Evolutionary conservation across 2,113 vertebrate genomes (phyloP).

Genomic region (Cyanoramphus novaezelandiae): DNA sequence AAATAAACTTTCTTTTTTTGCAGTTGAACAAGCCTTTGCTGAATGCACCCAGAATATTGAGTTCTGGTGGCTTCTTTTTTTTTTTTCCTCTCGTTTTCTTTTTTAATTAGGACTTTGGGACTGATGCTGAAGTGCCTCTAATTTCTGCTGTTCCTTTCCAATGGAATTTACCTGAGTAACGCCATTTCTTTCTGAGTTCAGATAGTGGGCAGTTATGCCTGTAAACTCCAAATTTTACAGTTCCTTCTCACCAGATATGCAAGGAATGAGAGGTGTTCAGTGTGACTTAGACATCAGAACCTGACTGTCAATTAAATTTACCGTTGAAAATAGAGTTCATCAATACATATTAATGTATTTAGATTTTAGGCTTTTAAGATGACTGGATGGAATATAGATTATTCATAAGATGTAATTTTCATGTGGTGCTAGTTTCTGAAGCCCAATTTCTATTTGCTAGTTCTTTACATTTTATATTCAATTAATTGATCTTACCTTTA

Average conservation of each 20-base stretch:
- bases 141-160: background rate
- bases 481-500: background rate
- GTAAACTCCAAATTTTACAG: background rate
- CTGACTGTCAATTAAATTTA: background rate
- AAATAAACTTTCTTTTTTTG: background rate
- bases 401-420: background rate
- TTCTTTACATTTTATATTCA: background rate
- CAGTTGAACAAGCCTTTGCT: background rate
- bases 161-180: background rate
- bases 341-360: background rate
- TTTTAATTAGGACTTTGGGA: background rate
- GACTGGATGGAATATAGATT: background rate
- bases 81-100: background rate
- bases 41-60: background rate
- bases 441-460: background rate
- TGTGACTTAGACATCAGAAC: background rate
- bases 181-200: background rate
- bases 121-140: background rate
- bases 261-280: background rate
- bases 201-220: background rate
- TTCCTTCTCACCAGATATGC: background rate
- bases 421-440: background rate
- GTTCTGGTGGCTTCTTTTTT: background rate
- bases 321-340: background rate
- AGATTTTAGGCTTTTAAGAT: background rate